These are phyloP conservation scores for Euphydryas editha DNA, from an alignment of 2,888 invertebrate genomes.

Conservation along the genomic window DNA sequence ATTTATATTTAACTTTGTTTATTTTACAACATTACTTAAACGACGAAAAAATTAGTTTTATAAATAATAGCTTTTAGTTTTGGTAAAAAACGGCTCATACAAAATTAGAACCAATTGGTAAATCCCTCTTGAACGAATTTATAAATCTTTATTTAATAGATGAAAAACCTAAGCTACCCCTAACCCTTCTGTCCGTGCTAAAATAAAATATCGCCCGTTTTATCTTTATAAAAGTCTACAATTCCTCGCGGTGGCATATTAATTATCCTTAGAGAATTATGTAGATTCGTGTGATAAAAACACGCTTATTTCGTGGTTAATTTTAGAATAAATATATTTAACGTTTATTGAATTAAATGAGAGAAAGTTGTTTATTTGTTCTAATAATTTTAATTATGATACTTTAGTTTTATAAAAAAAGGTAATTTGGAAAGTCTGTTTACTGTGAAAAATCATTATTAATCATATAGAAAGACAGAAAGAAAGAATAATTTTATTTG, in stretches of 20 bases:
- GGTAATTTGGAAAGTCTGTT: too few species aligned
- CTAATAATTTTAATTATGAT: too few species aligned
- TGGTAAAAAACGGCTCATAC: neutral
- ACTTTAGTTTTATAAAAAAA: too few species aligned
- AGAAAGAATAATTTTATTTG: too few species aligned
- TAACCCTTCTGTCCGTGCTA: slow-evolving; percentile 21
- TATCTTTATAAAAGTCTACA: slow-evolving; percentile 39
- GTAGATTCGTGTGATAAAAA: slow-evolving; percentile 39
- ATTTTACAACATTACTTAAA: too few species aligned
- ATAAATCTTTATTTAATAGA: slow-evolving; percentile 24
- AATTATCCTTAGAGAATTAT: slow-evolving; percentile 43
- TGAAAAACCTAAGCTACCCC: slow-evolving; percentile 24
- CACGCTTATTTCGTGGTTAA: slow-evolving; percentile 16
- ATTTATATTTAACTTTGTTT: too few species aligned
- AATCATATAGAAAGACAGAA: too few species aligned
- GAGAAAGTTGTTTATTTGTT: too few species aligned
- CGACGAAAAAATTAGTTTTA: too few species aligned
- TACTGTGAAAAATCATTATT: too few species aligned
- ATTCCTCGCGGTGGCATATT: slow-evolving; percentile 43
- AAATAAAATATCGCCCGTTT: slow-evolving; percentile 41
- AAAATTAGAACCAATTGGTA: neutral
- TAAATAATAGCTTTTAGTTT: too few species aligned
- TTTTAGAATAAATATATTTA: slow-evolving; percentile 5
- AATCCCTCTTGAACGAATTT: neutral
- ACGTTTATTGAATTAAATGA: neutral